These are phyloP conservation scores for Taeniopygia guttata DNA, from an alignment of 2,797 vertebrate species.

Conservation along the genomic window DNA sequence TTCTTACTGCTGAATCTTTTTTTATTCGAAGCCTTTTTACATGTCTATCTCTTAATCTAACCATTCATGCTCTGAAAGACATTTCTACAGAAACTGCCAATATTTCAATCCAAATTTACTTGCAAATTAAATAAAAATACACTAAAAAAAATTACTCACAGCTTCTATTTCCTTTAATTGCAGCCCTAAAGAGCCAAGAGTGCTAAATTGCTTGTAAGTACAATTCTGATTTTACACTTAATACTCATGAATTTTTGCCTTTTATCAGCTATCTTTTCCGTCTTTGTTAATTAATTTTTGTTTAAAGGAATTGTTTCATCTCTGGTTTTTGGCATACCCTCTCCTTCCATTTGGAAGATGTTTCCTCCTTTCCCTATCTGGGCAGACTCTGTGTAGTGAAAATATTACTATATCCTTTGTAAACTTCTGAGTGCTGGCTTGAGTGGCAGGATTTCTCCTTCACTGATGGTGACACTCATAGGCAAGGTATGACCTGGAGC, in stretches of 20 bases:
- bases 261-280: not conserved
- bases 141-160: not conserved
- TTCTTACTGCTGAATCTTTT: not conserved
- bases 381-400: accelerated
- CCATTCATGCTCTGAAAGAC: not conserved
- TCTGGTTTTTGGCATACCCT: not conserved
- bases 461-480: not conserved
- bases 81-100: not conserved
- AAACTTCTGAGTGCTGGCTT: not conserved
- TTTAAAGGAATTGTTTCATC: not conserved
- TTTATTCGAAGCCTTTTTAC: not conserved
- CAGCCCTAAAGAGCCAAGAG: not conserved
- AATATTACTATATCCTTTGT: not conserved
- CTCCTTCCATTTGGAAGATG: not conserved
- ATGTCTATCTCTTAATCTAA: not conserved
- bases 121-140: not conserved
- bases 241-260: not conserved
- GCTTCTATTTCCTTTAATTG: not conserved
- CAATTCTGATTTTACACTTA: not conserved
- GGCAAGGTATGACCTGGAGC: not conserved
- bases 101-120: not conserved
- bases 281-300: not conserved
- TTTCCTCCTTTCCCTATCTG: not conserved
- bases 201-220: not conserved
- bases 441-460: not conserved